phyloP scores from a whole-genome alignment of 2,113 vertebrate genomes.

The Antechinus flavipes region DNA sequence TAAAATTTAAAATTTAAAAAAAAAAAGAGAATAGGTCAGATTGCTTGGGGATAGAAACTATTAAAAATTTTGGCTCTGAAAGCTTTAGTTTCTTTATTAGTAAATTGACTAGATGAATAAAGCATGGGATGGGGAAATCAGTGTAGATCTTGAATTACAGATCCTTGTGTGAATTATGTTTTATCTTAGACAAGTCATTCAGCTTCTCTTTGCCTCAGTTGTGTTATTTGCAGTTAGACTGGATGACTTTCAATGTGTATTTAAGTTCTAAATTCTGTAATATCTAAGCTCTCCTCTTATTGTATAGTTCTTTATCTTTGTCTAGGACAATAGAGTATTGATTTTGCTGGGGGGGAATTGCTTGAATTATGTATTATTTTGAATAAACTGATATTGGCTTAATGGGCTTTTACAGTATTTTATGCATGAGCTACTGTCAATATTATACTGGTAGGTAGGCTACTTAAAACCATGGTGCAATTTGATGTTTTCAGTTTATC shows the following conservation, averaged over 20 bases:
- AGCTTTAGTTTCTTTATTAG: background rate
- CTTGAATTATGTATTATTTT: slow-evolving; percentile 74
- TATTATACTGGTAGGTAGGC: slow-evolving; percentile 71
- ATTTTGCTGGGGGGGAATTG: slow-evolving; percentile 68
- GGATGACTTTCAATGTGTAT: background rate
- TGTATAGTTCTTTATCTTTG: background rate
- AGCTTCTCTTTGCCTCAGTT: background rate
- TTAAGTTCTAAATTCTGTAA: background rate
- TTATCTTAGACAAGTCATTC: background rate
- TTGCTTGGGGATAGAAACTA: background rate
- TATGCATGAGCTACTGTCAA: slow-evolving; percentile 67
- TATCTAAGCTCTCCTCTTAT: background rate
- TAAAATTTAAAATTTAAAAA: too few species aligned
- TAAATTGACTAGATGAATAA: background rate
- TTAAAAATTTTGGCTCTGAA: background rate
- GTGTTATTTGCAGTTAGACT: background rate
- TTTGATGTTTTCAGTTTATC: slow-evolving; percentile 68
- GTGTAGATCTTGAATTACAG: background rate
- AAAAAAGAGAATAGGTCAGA: background rate
- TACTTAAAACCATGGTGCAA: slow-evolving; percentile 65
- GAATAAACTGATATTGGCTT: slow-evolving; percentile 77
- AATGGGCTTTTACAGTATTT: slow-evolving; percentile 72
- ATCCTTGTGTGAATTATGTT: background rate
- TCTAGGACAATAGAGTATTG: slow-evolving; percentile 49
- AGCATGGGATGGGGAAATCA: background rate